Evolutionary conservation across 2,888 invertebrate species (phyloP), one percentile per base, ranked within the genome.

Genomic region (Nomada flava): DNA sequence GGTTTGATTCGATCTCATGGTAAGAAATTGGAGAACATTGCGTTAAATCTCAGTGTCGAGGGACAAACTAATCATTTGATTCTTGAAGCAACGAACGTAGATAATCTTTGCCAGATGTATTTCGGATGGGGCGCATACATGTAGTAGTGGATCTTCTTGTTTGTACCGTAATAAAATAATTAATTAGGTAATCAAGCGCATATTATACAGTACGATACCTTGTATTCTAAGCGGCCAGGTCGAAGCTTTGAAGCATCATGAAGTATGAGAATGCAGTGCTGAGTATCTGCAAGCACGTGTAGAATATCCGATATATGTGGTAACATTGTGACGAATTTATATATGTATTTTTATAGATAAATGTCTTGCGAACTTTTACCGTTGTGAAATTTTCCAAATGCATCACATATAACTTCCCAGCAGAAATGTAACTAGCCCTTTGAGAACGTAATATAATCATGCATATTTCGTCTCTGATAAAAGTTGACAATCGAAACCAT

Each of bases 61-160:
- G 99, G 99, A 11, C 99, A 99, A 94, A 98, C 98, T 0, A 97
- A 98, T 92, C 97, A 97, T 93, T 95, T 99, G 15, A 99, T 99
- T 86, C 95, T 96, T 76, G 98, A 99, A 94, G 98, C 99, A 0
- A 98, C 97, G 20, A 97, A 96, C 93, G 94, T 97, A 70, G 96
- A 97, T 90, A 98, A 98, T 94, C 95, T 99, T 18, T 97, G 98
- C 88, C 97, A 97, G 94, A 99, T 99, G 99, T 99, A 98, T 92
- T 96, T 98, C 71, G 99, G 99, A 11, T 99, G 99, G 99, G 98
- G 98, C 55, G 96, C 99, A 2, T 98, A 96, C 92, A 93, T 98
- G 89, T 98, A 94, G 95, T 4, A 13, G 70, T 23, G 67, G 44
- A 55, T 26, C 47, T 64, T n/a, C 64, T 60, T 20, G 11, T 50